Percentiles rank a stretch among this genome's conserved stretches.
Evolutionary conservation across 2,113 vertebrate species (phyloP).

Genomic region (Pungitius pungitius): DNA sequence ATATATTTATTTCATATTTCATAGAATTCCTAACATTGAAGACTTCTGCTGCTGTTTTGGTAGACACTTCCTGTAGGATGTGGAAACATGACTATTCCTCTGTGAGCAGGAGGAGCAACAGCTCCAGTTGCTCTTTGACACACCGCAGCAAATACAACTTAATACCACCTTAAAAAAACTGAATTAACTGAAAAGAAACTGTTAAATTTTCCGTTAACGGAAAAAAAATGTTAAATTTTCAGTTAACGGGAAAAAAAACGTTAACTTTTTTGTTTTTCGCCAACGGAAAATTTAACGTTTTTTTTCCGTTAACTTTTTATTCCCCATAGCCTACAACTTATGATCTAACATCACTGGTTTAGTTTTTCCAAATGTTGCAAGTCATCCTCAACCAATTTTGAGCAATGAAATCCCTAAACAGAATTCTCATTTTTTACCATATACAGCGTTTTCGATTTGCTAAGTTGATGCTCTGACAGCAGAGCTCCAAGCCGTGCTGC

Average conservation of each 20-base stretch:
- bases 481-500: no score
- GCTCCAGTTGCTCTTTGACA: not conserved
- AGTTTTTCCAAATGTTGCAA: not conserved
- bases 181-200: no score
- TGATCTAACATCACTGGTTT: not conserved
- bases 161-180: no score
- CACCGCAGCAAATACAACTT: not conserved
- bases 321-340: not conserved
- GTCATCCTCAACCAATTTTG: not conserved
- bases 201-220: no score
- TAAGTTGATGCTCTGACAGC: no score
- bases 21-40: conserved; percentile 37
- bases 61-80: conserved; percentile 26
- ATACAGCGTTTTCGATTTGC: no score
- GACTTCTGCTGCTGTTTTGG: conserved; percentile 39
- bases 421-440: not conserved
- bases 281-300: no score
- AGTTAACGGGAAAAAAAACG: no score
- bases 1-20: conserved; percentile 55
- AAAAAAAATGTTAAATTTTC: no score
- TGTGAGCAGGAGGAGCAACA: not conserved
- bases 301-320: no score
- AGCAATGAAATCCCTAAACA: not conserved
- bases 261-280: no score
- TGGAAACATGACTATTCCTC: conserved; percentile 33